phyloP scores from a whole-genome alignment of 2,888 invertebrate species.

The Cantharis lateralis region DNA sequence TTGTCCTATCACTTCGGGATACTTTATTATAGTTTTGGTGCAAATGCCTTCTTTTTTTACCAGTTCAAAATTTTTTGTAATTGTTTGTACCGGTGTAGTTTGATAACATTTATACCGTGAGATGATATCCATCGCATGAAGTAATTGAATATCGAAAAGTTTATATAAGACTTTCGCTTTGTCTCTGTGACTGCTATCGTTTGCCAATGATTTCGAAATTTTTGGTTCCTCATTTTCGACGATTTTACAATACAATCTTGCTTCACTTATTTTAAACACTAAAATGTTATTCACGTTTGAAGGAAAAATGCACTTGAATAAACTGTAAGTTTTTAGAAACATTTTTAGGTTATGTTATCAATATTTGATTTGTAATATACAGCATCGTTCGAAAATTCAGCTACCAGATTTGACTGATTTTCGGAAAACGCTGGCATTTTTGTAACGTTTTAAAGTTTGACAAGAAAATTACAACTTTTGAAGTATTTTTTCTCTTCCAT shows the following conservation, averaged over 20 bases:
- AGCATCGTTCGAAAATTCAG: too few relatives aligned
- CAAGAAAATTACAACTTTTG: too few relatives aligned
- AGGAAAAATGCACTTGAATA: background rate
- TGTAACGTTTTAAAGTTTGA: too few relatives aligned
- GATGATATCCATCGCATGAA: slow-evolving; percentile 21
- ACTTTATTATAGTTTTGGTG: slow-evolving; percentile 37
- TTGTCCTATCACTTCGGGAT: slow-evolving; percentile 44
- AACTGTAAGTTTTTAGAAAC: background rate
- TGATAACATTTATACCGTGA: slow-evolving; percentile 13
- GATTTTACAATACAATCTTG: background rate
- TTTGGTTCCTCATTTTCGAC: background rate
- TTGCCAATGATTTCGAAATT: background rate
- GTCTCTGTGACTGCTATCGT: background rate
- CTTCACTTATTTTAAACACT: background rate
- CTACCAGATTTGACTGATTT: too few relatives aligned
- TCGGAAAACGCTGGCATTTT: too few relatives aligned
- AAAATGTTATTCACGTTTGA: background rate
- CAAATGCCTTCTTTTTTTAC: slow-evolving; percentile 38
- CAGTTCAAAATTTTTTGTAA: slow-evolving; percentile 41
- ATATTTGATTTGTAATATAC: background rate
- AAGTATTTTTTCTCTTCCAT: too few relatives aligned
- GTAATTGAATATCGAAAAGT: slow-evolving; percentile 25
- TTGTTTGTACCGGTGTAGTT: slow-evolving; percentile 20
- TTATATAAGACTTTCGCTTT: slow-evolving; percentile 24
- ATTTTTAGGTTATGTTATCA: background rate